Conservation (phyloP, 2,888 invertebrate genomes). For the Eupithecia dodoneata region DNA sequence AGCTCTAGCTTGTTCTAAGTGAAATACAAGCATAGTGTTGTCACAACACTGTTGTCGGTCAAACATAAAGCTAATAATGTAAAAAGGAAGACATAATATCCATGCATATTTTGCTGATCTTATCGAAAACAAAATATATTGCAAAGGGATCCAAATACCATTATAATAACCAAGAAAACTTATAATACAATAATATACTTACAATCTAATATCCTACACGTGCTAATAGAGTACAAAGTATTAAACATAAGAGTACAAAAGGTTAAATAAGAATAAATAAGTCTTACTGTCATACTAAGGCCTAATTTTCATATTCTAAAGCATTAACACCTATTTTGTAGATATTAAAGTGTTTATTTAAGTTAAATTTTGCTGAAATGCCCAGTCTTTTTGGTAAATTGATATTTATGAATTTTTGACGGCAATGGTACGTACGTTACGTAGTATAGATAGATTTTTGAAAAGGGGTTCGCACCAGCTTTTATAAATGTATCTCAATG, state of each 20-base stretch:
- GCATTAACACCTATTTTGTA: constrained; percentile 43
- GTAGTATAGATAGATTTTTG: no score
- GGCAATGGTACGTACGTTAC: no score
- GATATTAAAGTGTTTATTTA: constrained; percentile 8
- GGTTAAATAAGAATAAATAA: constrained; percentile 37
- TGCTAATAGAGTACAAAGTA: constrained; percentile 31
- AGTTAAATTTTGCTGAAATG: constrained; percentile 13
- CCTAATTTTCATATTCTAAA: constrained; percentile 52
- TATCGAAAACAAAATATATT: neutral
- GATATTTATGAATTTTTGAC: constrained; percentile 5
- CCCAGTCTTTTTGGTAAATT: constrained; percentile 35
- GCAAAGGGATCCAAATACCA: constrained; percentile 8
- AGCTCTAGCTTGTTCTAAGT: neutral
- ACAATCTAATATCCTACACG: constrained; percentile 33
- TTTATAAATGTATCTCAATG: no score
- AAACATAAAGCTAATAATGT: neutral
- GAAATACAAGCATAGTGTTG: neutral
- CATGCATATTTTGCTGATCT: neutral
- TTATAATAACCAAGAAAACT: neutral
- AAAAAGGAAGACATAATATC: constrained; percentile 5
- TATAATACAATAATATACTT: constrained; percentile 14
- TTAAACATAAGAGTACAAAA: constrained; percentile 46
- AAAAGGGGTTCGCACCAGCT: no score
- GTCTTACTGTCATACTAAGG: constrained; percentile 46
- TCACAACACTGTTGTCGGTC: neutral